Evolutionary conservation across 2,888 invertebrate genomes (phyloP).

Genomic region (Drosophila fungiperda): DNA sequence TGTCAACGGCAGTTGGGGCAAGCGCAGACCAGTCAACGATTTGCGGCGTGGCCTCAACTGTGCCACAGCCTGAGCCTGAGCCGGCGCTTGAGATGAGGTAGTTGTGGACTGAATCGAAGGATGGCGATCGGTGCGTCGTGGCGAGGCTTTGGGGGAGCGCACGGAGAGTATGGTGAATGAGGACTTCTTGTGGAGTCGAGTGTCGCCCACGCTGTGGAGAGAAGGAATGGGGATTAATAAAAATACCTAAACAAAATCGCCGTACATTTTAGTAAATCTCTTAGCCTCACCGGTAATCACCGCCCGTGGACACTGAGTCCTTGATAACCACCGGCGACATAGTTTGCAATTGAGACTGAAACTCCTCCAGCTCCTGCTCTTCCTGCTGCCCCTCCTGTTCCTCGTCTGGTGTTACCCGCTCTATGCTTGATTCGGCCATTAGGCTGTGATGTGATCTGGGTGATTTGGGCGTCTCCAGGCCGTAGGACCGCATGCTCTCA

Average conservation of each 20-base stretch:
- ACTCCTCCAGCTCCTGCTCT: conserved; percentile 14
- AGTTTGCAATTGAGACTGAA: conserved; percentile 7
- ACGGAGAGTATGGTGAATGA: conserved; percentile 90
- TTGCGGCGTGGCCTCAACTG: conserved; percentile 69
- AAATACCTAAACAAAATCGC: neutral
- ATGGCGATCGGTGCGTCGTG: conserved; percentile 56
- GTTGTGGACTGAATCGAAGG: conserved; percentile 72
- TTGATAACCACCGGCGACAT: conserved; percentile 83
- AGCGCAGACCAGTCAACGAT: conserved; percentile 65
- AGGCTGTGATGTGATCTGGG: conserved; percentile 31
- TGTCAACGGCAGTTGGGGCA: conserved; percentile 53
- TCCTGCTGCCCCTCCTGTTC: neutral
- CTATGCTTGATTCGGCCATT: conserved; percentile 33
- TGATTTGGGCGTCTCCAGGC: conserved; percentile 36
- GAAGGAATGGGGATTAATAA: neutral
- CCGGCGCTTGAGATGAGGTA: conserved; percentile 57
- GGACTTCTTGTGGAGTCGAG: conserved; percentile 88
- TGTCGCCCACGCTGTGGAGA: conserved; percentile 77
- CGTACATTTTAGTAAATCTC: neutral
- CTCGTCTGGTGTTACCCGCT: conserved; percentile 8
- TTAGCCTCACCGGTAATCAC: conserved; percentile 81
- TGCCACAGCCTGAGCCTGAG: conserved; percentile 33
- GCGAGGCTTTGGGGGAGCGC: conserved; percentile 86
- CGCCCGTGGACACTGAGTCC: conserved; percentile 83
- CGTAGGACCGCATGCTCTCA: conserved; percentile 50